Evolutionary conservation across 2,888 invertebrate genomes (phyloP).

Genomic region (Ctenicera cuprea): DNA sequence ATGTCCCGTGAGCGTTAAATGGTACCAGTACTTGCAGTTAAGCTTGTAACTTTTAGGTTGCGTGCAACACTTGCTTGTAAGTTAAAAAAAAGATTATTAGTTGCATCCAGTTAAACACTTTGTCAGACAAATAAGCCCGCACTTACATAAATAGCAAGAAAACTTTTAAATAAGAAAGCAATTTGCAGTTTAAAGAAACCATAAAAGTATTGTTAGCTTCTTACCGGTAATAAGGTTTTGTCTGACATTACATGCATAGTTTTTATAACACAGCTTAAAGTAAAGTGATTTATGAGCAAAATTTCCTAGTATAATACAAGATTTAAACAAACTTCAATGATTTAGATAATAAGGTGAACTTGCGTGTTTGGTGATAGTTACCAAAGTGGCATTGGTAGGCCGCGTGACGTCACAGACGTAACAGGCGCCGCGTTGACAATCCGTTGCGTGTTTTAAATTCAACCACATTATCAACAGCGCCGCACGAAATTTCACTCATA

Average conservation of each 20-base stretch:
- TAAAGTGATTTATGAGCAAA: constrained; percentile 30
- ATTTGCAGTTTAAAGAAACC: too few species aligned
- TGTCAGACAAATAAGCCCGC: too few species aligned
- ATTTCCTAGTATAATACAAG: constrained; percentile 35
- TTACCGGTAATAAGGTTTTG: too few species aligned
- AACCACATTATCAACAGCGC: constrained; percentile 40
- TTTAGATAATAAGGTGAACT: constrained; percentile 45
- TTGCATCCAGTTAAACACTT: too few species aligned
- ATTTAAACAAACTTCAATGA: constrained; percentile 43
- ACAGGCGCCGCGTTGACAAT: constrained; percentile 50
- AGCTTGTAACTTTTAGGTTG: too few species aligned
- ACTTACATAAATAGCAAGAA: too few species aligned
- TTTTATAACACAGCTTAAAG: not conserved
- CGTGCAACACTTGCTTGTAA: too few species aligned
- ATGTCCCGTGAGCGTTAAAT: too few species aligned
- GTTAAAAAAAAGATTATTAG: too few species aligned
- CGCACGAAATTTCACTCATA: constrained; percentile 38
- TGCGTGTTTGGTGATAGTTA: constrained; percentile 47
- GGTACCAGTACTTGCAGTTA: too few species aligned
- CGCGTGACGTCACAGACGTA: constrained; percentile 48
- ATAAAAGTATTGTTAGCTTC: too few species aligned
- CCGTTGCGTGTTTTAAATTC: constrained; percentile 36
- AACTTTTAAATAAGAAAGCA: too few species aligned
- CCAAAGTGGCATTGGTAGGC: constrained; percentile 45
- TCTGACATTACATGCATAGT: not conserved